Evolutionary conservation across 2,888 invertebrate species (phyloP), one percentile per base, ranked within the genome.

Genomic region (Trichogramma evanescens): DNA sequence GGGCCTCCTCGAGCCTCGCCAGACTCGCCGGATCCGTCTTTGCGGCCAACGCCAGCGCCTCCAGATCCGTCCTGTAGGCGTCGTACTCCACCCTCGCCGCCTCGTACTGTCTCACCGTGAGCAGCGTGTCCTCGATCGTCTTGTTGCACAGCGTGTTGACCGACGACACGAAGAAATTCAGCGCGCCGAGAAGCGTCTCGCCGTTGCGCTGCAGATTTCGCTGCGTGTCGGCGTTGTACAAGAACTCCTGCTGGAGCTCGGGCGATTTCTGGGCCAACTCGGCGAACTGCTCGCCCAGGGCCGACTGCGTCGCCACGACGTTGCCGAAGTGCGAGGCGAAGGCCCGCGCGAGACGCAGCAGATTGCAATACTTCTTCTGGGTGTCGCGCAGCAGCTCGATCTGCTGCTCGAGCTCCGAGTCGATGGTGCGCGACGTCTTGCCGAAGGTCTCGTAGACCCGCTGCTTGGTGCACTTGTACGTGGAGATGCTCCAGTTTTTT

Each of bases 391-490:
- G 80, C 69, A 88, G 85, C 77, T 95, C 95, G 68, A 98, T 97
- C 80, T 95, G 92, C 10, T 90, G 87, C 80, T 98, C 98, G 71
- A 98, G 80, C 79, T 97, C 97, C 84, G 92, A 88, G 76, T 94
- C 93, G 54, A 93, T 89, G 50, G 93, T 94, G 62, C 93, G 83
- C 6, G 93, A 91, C 50, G 91, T 89, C 81, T 95, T 98, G 13
- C 98, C 98, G 59, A 99, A 83, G 76, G 94, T 95, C 78, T 99
- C 98, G 69, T 95, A 91, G 80, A 99, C 88, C 63, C 96, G 84
- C 78, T 99, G 98, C 72, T 93, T 91, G 5, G 98, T 98, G 77
- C 97, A 98, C 80, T 97, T 98, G 79, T 95, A 98, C 0, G 97
- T 97, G 63, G 95, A 95, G 74, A 98, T 92, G 65, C 96, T 93